A percentile compares a stretch with the other conserved stretches of the same genome.
phyloP scores from a whole-genome alignment of 2,888 invertebrate species.

The Metallyticus violacea region DNA sequence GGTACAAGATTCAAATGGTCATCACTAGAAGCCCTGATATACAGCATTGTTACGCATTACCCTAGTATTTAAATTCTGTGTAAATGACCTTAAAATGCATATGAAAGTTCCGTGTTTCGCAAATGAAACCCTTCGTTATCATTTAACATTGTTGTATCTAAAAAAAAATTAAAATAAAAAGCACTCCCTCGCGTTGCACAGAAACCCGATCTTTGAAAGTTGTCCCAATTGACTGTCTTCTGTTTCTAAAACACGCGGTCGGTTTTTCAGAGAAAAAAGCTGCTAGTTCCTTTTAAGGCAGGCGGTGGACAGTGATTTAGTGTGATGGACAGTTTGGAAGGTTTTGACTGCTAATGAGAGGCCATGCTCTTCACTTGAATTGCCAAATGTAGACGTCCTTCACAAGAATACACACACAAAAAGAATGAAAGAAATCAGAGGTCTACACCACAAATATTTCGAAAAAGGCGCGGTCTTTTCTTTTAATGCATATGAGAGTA shows the following conservation, averaged over 20 bases:
- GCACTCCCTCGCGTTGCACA: not conserved
- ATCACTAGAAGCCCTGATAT: too few species aligned
- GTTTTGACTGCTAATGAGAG: not conserved
- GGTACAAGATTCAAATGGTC: too few species aligned
- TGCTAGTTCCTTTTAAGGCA: not conserved
- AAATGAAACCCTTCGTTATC: not conserved
- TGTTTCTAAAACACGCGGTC: not conserved
- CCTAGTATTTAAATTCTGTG: too few species aligned
- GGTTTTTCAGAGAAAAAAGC: not conserved
- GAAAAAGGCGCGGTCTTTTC: not conserved
- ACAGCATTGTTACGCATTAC: too few species aligned
- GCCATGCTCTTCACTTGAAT: not conserved
- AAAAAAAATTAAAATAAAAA: too few species aligned
- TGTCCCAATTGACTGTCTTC: not conserved
- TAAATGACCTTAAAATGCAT: not conserved
- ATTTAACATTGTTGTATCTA: not conserved
- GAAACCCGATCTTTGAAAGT: not conserved
- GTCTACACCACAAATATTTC: not conserved
- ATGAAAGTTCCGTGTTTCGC: not conserved
- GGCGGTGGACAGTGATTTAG: not conserved
- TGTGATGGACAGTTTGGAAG: not conserved
- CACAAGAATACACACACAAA: too few species aligned
- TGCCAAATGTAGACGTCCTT: too few species aligned
- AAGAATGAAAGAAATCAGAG: not conserved
- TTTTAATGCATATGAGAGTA: not conserved